phyloP scores from a whole-genome alignment of 2,797 vertebrate species.

The Takifugu rubripes region DNA sequence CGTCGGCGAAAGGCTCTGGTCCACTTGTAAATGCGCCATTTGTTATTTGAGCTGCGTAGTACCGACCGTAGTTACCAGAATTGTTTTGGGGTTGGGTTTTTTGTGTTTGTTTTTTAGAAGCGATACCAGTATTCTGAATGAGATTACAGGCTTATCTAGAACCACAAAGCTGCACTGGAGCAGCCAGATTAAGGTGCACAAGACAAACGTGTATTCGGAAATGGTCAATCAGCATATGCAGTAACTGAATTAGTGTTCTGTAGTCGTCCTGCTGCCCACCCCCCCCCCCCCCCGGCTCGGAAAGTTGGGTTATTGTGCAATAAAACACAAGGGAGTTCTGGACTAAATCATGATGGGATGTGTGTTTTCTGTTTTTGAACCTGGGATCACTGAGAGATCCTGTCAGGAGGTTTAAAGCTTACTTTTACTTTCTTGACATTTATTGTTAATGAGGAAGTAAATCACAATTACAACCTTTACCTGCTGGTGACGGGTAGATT shows the following conservation, averaged over 20 bases:
- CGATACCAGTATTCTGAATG: slow-evolving; percentile 41
- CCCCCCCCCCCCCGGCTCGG: slow-evolving; percentile 4
- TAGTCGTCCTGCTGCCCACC: slow-evolving; percentile 71
- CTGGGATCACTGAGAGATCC: too few species aligned
- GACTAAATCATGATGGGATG: slow-evolving; percentile 32
- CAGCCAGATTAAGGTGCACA: slow-evolving; percentile 28
- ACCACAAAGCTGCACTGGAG: slow-evolving; percentile 31
- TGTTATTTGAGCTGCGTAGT: slow-evolving; percentile 52
- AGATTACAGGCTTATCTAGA: slow-evolving; percentile 32
- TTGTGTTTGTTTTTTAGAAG: neutral
- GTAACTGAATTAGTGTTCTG: slow-evolving; percentile 65
- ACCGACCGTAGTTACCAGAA: slow-evolving; percentile 40
- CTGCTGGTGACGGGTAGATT: too few species aligned
- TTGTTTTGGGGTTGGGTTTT: too few species aligned
- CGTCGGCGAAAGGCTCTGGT: slow-evolving; percentile 40
- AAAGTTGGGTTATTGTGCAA: slow-evolving; percentile 75
- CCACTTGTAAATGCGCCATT: slow-evolving; percentile 67
- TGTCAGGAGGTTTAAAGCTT: too few species aligned
- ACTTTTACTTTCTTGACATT: too few species aligned
- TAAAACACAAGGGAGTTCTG: slow-evolving; percentile 73
- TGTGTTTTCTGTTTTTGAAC: slow-evolving; percentile 5
- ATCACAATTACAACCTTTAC: too few species aligned
- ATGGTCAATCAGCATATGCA: slow-evolving; percentile 60
- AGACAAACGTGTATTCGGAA: slow-evolving; percentile 48
- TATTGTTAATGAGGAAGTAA: too few species aligned